phyloP scores from a whole-genome alignment of 2,888 invertebrate species.

The Patella caerulea region DNA sequence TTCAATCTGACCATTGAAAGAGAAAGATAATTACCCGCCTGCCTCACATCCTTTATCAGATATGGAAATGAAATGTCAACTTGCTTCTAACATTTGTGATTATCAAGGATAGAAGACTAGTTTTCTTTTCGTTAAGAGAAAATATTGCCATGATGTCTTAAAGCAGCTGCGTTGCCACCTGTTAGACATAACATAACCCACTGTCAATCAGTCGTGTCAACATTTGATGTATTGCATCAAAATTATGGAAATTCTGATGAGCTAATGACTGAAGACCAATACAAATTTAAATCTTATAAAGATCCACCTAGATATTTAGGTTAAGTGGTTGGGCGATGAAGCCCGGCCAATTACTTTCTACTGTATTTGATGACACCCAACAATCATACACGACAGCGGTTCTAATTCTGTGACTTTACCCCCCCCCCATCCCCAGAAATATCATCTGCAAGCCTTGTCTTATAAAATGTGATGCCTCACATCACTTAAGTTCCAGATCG shows the following conservation, averaged over 20 bases:
- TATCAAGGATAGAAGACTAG: background rate
- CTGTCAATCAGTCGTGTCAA: background rate
- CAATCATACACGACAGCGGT: background rate
- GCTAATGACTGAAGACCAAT: background rate
- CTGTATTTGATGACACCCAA: too few relatives aligned
- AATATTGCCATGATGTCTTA: background rate
- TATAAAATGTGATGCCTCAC: background rate
- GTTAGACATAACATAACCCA: background rate
- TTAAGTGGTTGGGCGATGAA: background rate
- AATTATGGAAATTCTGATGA: slow-evolving; percentile 3
- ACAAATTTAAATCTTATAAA: background rate
- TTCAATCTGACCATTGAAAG: background rate
- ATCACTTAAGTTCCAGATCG: background rate
- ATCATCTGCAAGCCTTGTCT: background rate
- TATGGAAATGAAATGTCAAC: background rate
- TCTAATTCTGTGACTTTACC: too few relatives aligned
- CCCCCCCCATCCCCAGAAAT: too few relatives aligned
- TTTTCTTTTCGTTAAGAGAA: background rate
- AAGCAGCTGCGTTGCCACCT: background rate
- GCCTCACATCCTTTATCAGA: background rate
- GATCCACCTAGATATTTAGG: background rate
- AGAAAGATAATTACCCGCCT: background rate
- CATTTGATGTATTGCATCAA: background rate
- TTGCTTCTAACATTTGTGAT: background rate
- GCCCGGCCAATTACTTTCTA: too few relatives aligned